Evolutionary conservation across 2,797 vertebrate genomes (phyloP), one percentile per base, ranked within the genome.

Genomic region (Enteromius thamalakanensis): DNA sequence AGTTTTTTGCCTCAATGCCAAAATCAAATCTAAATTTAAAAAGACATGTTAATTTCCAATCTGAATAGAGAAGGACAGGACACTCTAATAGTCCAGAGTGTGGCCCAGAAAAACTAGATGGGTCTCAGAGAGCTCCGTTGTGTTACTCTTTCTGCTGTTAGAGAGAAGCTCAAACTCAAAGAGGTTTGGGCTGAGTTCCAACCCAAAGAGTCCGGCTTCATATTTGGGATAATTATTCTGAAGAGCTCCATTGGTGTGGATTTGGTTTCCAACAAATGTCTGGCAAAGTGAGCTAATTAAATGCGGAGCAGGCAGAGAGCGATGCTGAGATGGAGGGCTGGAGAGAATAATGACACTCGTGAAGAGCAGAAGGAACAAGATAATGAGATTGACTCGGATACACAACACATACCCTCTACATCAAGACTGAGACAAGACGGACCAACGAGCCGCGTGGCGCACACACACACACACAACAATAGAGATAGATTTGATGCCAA

Each of bases 271-370:
- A 74, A 84, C 78, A 89, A 91, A 91, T 91, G 88, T 87, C 91
- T 84, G 88, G 92, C 87, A 91, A 92, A 92, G 90, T 84, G 80
- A 85, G 91, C 92, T 94, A 94, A 95, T 95, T 95, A 95, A 94
- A 92, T 84, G 90, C 91, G 90, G 92, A 93, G 91, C 90, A 92
- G 92, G 88, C 90, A 92, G 76, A 32, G 76, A 86, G 90, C 89
- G 47, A 88, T 90, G 91, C 91, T 87, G 88, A 89, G 89, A 90
- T 87, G 90, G 90, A 90, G 90, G 88, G 91, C 91, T 90, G 92
- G 92, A 93, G 92, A 88, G 89, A 91, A 94, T 95, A 95, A 95
- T 94, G 93, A 95, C 91, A 94, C 94, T 93, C 91, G 89, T 93
- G 93, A 94, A 94, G 92, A 93, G 93, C 92, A 91, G 91, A 92